Base-by-base conservation (phyloP, 2,113 vertebrate species). In the Corythaixoides concolor region DNA sequence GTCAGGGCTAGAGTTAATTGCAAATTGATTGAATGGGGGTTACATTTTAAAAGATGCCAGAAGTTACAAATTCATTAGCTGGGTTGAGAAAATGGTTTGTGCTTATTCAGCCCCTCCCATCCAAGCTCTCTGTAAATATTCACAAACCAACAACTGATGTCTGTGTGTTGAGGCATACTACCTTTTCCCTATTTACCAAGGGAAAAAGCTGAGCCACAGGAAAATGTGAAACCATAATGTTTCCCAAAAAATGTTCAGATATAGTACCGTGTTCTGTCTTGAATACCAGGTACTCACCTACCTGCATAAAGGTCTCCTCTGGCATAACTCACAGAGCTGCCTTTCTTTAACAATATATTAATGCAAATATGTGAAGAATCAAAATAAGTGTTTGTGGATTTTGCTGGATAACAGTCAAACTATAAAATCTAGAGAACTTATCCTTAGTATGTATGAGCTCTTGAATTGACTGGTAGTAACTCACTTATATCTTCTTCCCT, bases 1-100 rank as follows among this genome's bases (percentile, higher is more conserved):
- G 88, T 79, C 88, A 83, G 59, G 70, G 35, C 35, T 88, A 37
- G 67, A 95, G 88, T 85, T 93, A 95, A 96, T 83, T 95, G 74
- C 70, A 80, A 94, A 88, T 76, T 85, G 95, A 93, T 83, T 96
- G 73, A 94, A 56, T 45, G 23, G 33, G 49, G 73, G 62, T 49
- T 76, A n/a, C 35, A 64, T 67, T 24, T 18, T 59, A 87, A 69
- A 81, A 22, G 5, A 64, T 35, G 58, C 35, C 77, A 72, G 77
- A 82, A 88, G 69, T 88, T 95, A 53, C 58, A 95, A 87, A 85
- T 87, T 79, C 41, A 43, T 43, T 43, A 43, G 41, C 41, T 56
- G 47, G 13, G 24, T 53, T 7, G 6, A 88, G 55, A 76, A 89
- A 91, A 94, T 17, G 4, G 23, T 88, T 73, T 76, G 49, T 62